Conservation (phyloP, 2,797 vertebrate species). For the Carduelis carduelis region DNA sequence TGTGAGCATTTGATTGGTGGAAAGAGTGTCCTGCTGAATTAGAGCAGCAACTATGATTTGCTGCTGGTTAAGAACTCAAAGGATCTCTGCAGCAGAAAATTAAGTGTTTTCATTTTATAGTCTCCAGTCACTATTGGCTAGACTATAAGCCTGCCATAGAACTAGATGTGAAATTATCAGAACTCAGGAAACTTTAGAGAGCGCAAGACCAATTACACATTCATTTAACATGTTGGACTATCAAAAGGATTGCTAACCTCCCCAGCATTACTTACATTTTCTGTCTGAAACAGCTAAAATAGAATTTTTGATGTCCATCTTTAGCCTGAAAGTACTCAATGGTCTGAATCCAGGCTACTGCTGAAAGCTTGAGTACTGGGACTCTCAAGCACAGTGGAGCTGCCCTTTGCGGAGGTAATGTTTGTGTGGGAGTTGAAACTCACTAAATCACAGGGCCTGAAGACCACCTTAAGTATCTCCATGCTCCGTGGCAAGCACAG, state of each 20-base stretch:
- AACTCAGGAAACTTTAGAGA: not conserved
- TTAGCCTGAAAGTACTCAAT: not conserved
- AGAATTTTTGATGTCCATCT: not conserved
- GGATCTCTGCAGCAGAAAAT: not conserved
- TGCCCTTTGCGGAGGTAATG: not conserved
- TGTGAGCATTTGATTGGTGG: not conserved
- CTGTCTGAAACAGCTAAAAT: not conserved
- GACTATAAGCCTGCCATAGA: not conserved
- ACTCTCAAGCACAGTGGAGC: not conserved
- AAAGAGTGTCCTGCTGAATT: not conserved
- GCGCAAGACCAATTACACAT: fast-evolving
- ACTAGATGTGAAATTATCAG: not conserved
- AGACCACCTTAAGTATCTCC: not conserved
- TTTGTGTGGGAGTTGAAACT: not conserved
- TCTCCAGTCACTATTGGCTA: not conserved
- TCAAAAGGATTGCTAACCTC: not conserved
- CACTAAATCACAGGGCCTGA: not conserved
- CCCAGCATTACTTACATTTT: not conserved
- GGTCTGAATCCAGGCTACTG: not conserved
- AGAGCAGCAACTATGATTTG: not conserved
- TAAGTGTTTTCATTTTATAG: not conserved
- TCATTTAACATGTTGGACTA: not conserved
- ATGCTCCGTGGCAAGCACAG: not conserved
- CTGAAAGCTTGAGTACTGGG: not conserved
- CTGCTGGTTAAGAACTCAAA: not conserved